Evolutionary conservation across 2,888 invertebrate species (phyloP).

Genomic region (Ypsolopha scabrella): DNA sequence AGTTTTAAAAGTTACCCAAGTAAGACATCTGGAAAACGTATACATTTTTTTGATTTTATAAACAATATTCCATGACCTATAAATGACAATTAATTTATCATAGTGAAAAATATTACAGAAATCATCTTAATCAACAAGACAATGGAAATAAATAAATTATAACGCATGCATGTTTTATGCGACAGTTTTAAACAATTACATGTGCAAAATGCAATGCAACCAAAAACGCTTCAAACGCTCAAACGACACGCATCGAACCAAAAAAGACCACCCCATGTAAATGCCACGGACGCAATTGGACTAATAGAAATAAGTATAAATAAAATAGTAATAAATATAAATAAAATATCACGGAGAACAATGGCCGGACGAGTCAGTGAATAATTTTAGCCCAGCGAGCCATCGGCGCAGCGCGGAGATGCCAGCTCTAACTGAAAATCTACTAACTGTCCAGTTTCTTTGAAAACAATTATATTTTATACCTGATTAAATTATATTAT

Average conservation of each 20-base stretch:
- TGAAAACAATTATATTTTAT: not conserved
- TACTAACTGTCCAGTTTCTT: too few species aligned
- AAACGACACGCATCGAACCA: slow-evolving; percentile 48
- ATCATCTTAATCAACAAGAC: too few species aligned
- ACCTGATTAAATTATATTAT: not conserved
- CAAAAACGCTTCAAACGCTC: slow-evolving; percentile 1
- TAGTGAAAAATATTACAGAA: too few species aligned
- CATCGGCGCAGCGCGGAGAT: slow-evolving; percentile 5
- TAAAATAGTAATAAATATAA: too few species aligned
- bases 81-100: too few species aligned
- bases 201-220: not conserved
- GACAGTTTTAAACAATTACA: too few species aligned
- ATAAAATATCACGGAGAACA: slow-evolving; percentile 62
- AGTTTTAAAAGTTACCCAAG: too few species aligned
- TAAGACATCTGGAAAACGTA: too few species aligned
- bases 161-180: not conserved
- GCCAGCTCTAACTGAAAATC: not conserved
- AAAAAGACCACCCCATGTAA: slow-evolving; percentile 26
- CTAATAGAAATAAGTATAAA: slow-evolving; percentile 21
- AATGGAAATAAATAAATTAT: not conserved
- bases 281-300: slow-evolving; percentile 1
- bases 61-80: too few species aligned
- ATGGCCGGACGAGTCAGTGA: slow-evolving; percentile 54
- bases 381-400: slow-evolving; percentile 61
- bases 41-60: too few species aligned